Conservation (phyloP, 2,888 invertebrate genomes). For the Drosophila cognata region DNA sequence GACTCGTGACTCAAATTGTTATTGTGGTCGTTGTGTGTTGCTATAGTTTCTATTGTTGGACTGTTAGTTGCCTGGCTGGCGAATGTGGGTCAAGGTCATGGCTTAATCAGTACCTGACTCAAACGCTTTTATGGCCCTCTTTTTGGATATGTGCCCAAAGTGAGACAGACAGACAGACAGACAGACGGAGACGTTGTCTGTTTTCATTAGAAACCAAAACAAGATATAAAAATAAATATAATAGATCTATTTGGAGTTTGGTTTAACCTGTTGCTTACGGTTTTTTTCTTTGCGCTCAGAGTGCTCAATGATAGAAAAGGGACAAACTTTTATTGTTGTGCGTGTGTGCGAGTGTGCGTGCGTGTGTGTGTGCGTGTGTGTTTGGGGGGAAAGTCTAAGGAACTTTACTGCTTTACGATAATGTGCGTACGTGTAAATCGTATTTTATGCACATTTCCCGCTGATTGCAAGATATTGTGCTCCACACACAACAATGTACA, state of each 20-base stretch:
- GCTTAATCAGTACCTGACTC: conserved; percentile 67
- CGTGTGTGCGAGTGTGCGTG: conserved; percentile 16
- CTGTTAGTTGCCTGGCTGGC: not conserved
- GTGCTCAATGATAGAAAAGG: conserved; percentile 3
- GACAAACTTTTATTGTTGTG: conserved; percentile 53
- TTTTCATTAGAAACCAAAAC: conserved; percentile 43
- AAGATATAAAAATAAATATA: conserved; percentile 24
- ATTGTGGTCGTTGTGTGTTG: conserved; percentile 1
- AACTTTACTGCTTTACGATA: conserved; percentile 77
- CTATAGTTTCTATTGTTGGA: not conserved
- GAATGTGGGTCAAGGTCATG: conserved; percentile 73
- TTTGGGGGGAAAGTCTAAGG: conserved; percentile 12
- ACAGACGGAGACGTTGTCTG: conserved; percentile 30
- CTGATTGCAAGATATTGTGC: conserved; percentile 78
- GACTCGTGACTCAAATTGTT: conserved; percentile 35
- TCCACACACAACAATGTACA: conserved; percentile 45
- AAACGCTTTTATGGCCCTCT: conserved; percentile 60
- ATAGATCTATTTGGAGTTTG: conserved; percentile 31
- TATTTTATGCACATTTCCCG: conserved; percentile 77
- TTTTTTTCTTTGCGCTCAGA: conserved; percentile 24
- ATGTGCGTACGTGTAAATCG: conserved; percentile 81
- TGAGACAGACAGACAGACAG: not conserved
- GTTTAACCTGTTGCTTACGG: conserved; percentile 74
- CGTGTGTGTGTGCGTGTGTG: conserved; percentile 17
- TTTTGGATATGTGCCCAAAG: conserved; percentile 25